These are phyloP conservation scores for Andinoacara biseriatus DNA, from an alignment of 2,113 vertebrate genomes.

Conservation along the genomic window DNA sequence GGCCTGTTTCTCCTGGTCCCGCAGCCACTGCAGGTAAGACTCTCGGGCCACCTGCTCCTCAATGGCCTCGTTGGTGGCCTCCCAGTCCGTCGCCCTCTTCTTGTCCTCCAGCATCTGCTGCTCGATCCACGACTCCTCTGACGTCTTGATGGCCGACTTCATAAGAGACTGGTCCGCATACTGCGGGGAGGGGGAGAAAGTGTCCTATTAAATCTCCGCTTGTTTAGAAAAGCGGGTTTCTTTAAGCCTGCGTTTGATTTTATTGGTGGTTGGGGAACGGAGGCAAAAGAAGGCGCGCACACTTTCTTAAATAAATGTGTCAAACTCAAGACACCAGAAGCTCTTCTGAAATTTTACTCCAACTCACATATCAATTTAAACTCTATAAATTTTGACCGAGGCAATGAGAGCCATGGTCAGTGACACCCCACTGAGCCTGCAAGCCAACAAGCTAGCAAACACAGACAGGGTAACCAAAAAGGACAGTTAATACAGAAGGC, in stretches of 20 bases:
- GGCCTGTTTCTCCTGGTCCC: slow-evolving; percentile 94
- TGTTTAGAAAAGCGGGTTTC: background rate
- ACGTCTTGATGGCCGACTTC: slow-evolving; percentile 96
- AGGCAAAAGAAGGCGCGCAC: background rate
- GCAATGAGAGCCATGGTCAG: background rate
- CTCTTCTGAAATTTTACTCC: background rate
- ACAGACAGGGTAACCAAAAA: too few relatives aligned
- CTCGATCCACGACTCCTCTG: slow-evolving; percentile 97
- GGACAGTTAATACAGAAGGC: too few relatives aligned
- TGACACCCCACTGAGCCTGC: background rate
- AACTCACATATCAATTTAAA: background rate
- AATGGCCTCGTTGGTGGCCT: slow-evolving; percentile 96
- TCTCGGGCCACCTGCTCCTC: slow-evolving; percentile 95
- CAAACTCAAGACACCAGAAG: background rate
- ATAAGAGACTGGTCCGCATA: slow-evolving; percentile 93
- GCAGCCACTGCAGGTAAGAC: slow-evolving; percentile 94
- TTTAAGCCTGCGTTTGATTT: background rate
- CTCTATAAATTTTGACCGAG: background rate
- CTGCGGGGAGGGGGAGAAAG: slow-evolving; percentile 59
- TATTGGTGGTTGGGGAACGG: background rate
- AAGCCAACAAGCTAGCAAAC: too few relatives aligned
- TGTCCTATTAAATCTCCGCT: too few relatives aligned
- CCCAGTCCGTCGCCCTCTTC: slow-evolving; percentile 95
- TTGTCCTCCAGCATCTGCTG: slow-evolving; percentile 98
- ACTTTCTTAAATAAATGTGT: too few relatives aligned